Evolutionary conservation across 2,888 invertebrate genomes (phyloP), one percentile per base, ranked within the genome.

Genomic region (Sisyra nigra): DNA sequence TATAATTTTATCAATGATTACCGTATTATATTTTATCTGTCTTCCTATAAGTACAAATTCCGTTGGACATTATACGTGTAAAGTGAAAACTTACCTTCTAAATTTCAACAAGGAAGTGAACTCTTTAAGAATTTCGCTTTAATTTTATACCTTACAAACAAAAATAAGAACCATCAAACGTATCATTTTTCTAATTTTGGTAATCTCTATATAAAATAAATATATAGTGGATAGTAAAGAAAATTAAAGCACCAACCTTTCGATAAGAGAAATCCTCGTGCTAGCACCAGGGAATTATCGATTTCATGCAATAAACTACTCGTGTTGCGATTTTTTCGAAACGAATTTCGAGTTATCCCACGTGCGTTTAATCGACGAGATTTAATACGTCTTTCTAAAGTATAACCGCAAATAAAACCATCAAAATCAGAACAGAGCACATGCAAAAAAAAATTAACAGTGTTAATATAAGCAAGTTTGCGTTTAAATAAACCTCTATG

Each of bases 241-340:
- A 34, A 3, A 17, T 2, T 14, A 41, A 40, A 38, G 11, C 30
- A 61, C 61, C 56, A 57, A 63, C 63, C 63, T 68, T 59, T 57
- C 41, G 58, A 63, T 58, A 71, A 66, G 55, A 77, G 68, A 63
- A 77, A 77, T 56, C 76, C 76, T 57, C 66, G 72, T 53, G 73
- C 69, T 56, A 72, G 55, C 52, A 59, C 61, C 53, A 72, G 64
- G 50, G 69, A 68, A 49, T 65, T 66, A 63, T 76, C 75, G 58
- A 78, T 76, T 65, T 78, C 77, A 60, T 69, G 69, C 58, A 78
- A 68, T 49, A 78, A 65, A 49, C 59, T 60, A 10, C 18, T 40
- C 13, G 54, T 57, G 55, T 47, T 24, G 24, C 24, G 24, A 24
- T 24, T 24, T 24, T 24, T 24, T 24, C 24, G 24, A 24, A 24